These are phyloP conservation scores for Anthrax anthrax DNA, from an alignment of 2,888 invertebrate genomes.

Conservation along the genomic window DNA sequence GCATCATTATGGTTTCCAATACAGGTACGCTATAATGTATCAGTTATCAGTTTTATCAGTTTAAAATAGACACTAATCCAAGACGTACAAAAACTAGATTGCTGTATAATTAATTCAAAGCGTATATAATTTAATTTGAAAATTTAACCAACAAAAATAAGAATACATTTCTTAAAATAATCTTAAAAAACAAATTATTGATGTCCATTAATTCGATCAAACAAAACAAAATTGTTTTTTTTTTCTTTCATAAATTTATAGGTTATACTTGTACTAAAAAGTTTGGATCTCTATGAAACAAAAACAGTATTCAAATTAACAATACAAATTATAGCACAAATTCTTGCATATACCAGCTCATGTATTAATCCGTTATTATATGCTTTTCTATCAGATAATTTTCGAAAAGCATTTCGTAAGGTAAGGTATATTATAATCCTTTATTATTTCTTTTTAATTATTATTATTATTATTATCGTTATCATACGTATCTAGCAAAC, in stretches of 20 bases:
- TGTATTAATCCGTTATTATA: slow-evolving; percentile 90
- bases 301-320: slow-evolving; percentile 39
- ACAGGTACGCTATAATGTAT: slow-evolving; percentile 50
- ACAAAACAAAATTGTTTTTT: too few species aligned
- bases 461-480: background rate
- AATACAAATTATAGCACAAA: slow-evolving; percentile 60
- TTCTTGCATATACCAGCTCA: slow-evolving; percentile 81
- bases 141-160: too few species aligned
- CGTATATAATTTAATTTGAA: too few species aligned
- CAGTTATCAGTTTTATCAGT: too few species aligned
- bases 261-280: slow-evolving; percentile 48
- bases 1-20: slow-evolving; percentile 92
- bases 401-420: slow-evolving; percentile 73
- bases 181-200: background rate
- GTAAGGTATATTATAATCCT: slow-evolving; percentile 20
- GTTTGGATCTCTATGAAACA: slow-evolving; percentile 3
- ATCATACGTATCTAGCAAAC: too few species aligned
- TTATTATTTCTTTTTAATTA: background rate
- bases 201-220: too few species aligned
- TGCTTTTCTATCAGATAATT: slow-evolving; percentile 87
- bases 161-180: too few species aligned
- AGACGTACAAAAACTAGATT: too few species aligned
- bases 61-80: too few species aligned
- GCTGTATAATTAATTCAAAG: too few species aligned
- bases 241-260: slow-evolving; percentile 36